Evolutionary conservation across 2,888 invertebrate species (phyloP).

Genomic region (Xestia c-nigrum): DNA sequence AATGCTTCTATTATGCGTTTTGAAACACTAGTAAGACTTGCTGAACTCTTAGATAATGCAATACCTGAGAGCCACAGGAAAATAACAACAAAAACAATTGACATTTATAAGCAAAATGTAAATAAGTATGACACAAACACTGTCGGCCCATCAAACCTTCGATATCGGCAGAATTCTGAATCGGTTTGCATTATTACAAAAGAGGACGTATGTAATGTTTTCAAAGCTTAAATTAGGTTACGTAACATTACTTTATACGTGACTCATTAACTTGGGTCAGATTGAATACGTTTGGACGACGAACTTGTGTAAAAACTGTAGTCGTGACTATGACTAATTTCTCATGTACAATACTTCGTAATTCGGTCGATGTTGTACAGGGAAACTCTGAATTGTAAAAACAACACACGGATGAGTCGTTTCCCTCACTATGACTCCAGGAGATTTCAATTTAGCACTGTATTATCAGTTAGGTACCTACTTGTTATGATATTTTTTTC

Average conservation of each 20-base stretch:
- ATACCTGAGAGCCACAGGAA: slow-evolving; percentile 44
- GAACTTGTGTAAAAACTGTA: slow-evolving; percentile 37
- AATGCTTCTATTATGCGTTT: slow-evolving; percentile 1
- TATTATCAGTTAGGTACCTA: not conserved
- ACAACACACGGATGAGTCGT: slow-evolving; percentile 11
- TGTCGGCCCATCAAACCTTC: slow-evolving; percentile 15
- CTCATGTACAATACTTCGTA: slow-evolving; percentile 21
- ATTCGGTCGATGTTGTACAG: slow-evolving; percentile 4
- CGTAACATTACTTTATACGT: slow-evolving; percentile 56
- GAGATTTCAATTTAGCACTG: slow-evolving; percentile 4
- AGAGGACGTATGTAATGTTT: slow-evolving; percentile 29
- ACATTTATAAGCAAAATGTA: slow-evolving; percentile 40
- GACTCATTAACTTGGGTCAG: slow-evolving; percentile 46
- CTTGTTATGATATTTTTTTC: not conserved
- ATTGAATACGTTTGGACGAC: slow-evolving; percentile 17
- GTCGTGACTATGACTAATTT: slow-evolving; percentile 34
- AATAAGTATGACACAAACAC: slow-evolving; percentile 51
- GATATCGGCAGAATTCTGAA: slow-evolving; percentile 39
- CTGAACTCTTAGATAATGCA: slow-evolving; percentile 28
- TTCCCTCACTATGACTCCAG: not conserved
- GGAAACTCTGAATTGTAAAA: slow-evolving; percentile 32
- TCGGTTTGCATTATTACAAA: slow-evolving; percentile 49
- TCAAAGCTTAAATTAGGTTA: slow-evolving; percentile 53
- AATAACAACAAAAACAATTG: slow-evolving; percentile 48
- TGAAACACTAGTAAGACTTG: not conserved